Evolutionary conservation across 2,113 vertebrate species (phyloP).

Genomic region (Oceanites oceanicus): DNA sequence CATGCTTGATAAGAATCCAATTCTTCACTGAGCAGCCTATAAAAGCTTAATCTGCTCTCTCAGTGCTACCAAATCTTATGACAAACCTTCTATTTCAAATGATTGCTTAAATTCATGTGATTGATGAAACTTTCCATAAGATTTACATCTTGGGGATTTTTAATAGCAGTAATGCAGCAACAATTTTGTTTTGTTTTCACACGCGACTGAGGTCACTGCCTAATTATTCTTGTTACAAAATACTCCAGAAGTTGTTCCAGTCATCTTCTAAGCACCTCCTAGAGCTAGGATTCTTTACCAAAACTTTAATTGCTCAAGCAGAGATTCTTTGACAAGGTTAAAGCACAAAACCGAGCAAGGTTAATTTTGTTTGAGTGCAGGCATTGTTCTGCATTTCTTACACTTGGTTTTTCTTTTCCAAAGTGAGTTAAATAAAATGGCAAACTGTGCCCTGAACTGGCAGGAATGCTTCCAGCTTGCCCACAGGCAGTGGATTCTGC

Average conservation of each 20-base stretch:
- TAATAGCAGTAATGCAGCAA: neutral
- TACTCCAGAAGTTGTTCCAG: neutral
- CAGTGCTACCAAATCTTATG: neutral
- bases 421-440: slow-evolving; percentile 17
- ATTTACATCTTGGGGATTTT: neutral
- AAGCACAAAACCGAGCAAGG: neutral
- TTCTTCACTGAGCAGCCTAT: neutral
- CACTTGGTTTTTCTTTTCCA: neutral
- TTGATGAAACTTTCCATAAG: neutral
- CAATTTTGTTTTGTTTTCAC: neutral
- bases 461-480: slow-evolving; percentile 11
- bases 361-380: neutral
- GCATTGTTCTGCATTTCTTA: slow-evolving; percentile 4
- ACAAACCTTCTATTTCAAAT: neutral
- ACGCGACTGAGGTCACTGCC: neutral
- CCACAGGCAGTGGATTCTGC: slow-evolving; percentile 5
- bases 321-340: neutral
- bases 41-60: neutral
- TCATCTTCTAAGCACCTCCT: neutral
- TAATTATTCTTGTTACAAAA: neutral
- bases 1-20: neutral
- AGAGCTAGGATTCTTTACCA: neutral
- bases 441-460: neutral
- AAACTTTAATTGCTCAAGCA: neutral
- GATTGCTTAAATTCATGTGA: neutral